Base-by-base conservation (phyloP, 1,140 invertebrate species). In the Drosophila jambulina region DNA sequence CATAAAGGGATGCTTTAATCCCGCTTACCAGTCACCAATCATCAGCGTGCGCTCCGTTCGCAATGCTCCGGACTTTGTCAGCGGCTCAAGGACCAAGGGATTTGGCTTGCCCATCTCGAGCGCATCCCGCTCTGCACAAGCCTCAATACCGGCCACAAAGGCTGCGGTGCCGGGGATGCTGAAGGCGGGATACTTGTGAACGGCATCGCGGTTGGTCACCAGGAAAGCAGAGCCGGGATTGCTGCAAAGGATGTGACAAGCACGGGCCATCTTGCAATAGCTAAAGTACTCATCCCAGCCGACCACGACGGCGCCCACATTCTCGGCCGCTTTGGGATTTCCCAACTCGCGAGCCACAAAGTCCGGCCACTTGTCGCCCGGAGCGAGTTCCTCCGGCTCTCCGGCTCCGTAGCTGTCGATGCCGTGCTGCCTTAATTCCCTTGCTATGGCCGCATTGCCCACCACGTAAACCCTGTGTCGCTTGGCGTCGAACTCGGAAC, bases 271-370 rank as follows among this genome's bases (percentile, higher is more conserved):
- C 94, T 99, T 99, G 3, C 95, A 94, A 90, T 97, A 99, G 90
- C 96, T 98, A 69, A 99, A 95, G 92, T 99, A 96, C 60, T 96
- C 95, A 94, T 99, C 98, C 94, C 98, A 99, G 23, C 97, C 98
- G 38, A 99, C 97, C 25, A 99, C 94, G 3, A 99, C 98, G 19
- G 98, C 97, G 17, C 95, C 96, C 59, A 99, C 96, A 78, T 98
- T 95, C 3, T 97, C 96, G 4, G 62, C 71, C 17, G 59, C 45
- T 94, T 93, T 21, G 3, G 78, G 90, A 51, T 57, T 48, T 9
- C 61, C 74, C 7, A 88, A 48, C 43, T 91, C 91, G 12, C 94
- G 78, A 12, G 94, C 65, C 4, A 82, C 86, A 42, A 93, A 84
- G 36, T 80, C 45, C 75, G 63, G 68, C 85, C 86, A 90, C 36